Evolutionary conservation across 2,113 vertebrate species (phyloP).

Genomic region (Typhlomys cinereus): DNA sequence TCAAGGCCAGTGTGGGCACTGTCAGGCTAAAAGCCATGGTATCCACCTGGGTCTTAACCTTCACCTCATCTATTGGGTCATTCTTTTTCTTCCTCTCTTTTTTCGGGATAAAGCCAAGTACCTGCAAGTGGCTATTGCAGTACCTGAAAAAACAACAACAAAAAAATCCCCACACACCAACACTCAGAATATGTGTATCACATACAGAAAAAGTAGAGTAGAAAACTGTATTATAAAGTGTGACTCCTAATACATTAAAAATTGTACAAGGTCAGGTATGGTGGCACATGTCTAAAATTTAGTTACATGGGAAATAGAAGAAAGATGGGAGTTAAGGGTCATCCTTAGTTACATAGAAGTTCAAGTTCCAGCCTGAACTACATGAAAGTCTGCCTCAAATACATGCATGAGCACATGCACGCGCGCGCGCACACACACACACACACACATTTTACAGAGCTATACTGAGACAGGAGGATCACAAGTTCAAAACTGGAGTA

Average conservation of each 20-base stretch:
- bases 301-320: background rate
- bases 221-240: background rate
- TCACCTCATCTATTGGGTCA: conserved; percentile 95
- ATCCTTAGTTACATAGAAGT: too few relatives aligned
- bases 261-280: background rate
- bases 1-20: conserved; percentile 95
- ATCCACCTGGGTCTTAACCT: conserved; percentile 94
- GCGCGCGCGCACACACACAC: background rate
- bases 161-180: too few relatives aligned
- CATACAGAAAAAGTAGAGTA: background rate
- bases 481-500: background rate
- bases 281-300: background rate
- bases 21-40: conserved; percentile 96
- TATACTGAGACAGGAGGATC: background rate
- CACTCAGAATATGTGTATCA: background rate
- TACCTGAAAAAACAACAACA: conserved; percentile 93
- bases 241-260: background rate
- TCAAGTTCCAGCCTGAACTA: background rate
- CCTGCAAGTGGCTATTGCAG: conserved; percentile 99
- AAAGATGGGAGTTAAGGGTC: too few relatives aligned
- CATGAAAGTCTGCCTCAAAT: background rate
- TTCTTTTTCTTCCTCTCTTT: conserved; percentile 99
- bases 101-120: conserved; percentile 99
- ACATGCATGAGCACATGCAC: background rate
- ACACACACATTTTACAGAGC: background rate